These are phyloP conservation scores for Sarcophaga rosellei DNA, from an alignment of 2,888 invertebrate genomes.

Conservation along the genomic window DNA sequence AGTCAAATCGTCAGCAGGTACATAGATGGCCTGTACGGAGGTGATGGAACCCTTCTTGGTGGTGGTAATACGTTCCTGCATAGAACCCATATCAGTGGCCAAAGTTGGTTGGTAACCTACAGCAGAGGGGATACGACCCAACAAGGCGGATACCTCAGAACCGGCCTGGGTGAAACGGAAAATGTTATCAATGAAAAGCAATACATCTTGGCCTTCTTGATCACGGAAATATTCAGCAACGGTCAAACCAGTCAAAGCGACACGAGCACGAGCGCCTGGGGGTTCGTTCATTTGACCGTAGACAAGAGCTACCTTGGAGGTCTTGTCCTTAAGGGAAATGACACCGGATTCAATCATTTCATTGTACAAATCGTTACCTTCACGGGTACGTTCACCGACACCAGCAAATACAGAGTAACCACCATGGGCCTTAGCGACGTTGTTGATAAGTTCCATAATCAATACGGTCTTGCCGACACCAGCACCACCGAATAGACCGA, in stretches of 20 bases:
- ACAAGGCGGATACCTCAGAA: slow-evolving; percentile 92
- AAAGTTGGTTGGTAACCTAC: slow-evolving; percentile 97
- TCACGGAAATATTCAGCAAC: slow-evolving; percentile 98
- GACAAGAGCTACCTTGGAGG: slow-evolving; percentile 91
- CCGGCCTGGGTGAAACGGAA: slow-evolving; percentile 96
- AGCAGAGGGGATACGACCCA: slow-evolving; percentile 96
- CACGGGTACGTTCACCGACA: slow-evolving; percentile 95
- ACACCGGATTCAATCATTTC: slow-evolving; percentile 97
- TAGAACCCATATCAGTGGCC: slow-evolving; percentile 97
- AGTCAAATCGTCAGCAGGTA: slow-evolving; percentile 96
- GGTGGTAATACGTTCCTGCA: slow-evolving; percentile 98
- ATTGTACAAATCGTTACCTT: slow-evolving; percentile 96
- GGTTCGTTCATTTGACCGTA: slow-evolving; percentile 99
- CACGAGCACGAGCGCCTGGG: slow-evolving; percentile 95
- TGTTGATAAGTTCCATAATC: slow-evolving; percentile 97
- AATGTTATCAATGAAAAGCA: slow-evolving; percentile 97
- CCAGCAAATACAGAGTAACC: slow-evolving; percentile 98
- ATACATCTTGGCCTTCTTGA: slow-evolving; percentile 94
- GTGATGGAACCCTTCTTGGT: slow-evolving; percentile 97
- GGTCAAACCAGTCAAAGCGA: slow-evolving; percentile 94
- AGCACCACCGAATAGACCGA: slow-evolving; percentile 95
- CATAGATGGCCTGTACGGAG: slow-evolving; percentile 96
- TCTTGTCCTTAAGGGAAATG: slow-evolving; percentile 93
- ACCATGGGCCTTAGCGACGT: slow-evolving; percentile 96
- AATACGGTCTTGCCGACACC: slow-evolving; percentile 97